Base-by-base conservation (phyloP, 2,797 vertebrate species). In the Arremon brunneinucha region DNA sequence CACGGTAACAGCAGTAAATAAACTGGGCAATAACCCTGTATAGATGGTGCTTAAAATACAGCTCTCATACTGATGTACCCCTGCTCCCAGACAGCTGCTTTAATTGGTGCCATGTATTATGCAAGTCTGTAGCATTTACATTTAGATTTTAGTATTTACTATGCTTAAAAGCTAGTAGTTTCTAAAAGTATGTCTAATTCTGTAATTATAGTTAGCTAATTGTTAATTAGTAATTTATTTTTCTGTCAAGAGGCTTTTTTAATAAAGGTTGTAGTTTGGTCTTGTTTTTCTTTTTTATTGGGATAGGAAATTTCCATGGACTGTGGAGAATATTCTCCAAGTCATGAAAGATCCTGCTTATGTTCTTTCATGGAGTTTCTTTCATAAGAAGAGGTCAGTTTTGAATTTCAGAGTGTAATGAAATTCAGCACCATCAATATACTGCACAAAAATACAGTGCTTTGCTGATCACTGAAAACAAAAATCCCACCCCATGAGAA, bases 41-140 rank as follows among this genome's bases (percentile, higher is more conserved):
- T 19, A 78, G 37, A 44, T 43, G 83, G 52, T 55, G 63, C 37
- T 84, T 91, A 80, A 94, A 93, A 87, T 79, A 35, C 7, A 34
- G 11, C 47, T 86, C 83, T 94, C n/a, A 6, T 64, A 20, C 28
- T 64, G 67, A 67, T 77, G 53, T 69, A 19, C 28, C 19, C 17
- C 46, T 89, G 8, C 11, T 41, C 76, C 50, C 22, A 69, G 37
- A 39, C 19, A 70, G 37, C 16, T 46, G 53, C 60, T 79, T 77
- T 86, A 65, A 82, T 56, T 69, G 27, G 37, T 50, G 34, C 49
- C 12, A 32, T 9, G 5, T 39, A 19, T 64, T 67, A 20, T 53
- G 9, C 21, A 63, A 69, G 32, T 63, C 83, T 53, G 11, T 67
- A 62, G 72, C 39, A 23, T 41, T 64, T 43, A 49, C 9, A 12